A percentile compares a stretch with the other conserved stretches of the same genome.
These are phyloP conservation scores for Halichoerus grypus DNA, from an alignment of 2,113 vertebrate species.

Conservation along the genomic window DNA sequence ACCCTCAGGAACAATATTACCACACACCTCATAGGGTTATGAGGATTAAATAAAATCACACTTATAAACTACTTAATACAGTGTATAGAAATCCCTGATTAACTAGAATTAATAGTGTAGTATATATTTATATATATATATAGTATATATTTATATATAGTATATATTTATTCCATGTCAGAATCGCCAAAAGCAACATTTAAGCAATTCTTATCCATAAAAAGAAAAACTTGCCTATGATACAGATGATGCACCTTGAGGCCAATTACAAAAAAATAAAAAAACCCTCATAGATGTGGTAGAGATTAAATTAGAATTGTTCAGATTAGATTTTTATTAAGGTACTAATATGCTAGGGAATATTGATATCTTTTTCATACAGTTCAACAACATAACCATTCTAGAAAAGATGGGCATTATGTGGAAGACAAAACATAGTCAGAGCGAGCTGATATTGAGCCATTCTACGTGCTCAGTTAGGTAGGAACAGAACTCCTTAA, in stretches of 20 bases:
- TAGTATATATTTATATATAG: background rate
- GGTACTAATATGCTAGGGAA: background rate
- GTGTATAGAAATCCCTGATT: background rate
- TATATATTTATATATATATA: background rate
- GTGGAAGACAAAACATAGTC: background rate
- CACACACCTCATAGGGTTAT: background rate
- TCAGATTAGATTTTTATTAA: constrained; percentile 23
- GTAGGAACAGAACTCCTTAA: background rate
- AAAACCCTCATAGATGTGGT: background rate
- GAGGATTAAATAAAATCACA: background rate
- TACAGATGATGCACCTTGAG: background rate
- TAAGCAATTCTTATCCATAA: background rate
- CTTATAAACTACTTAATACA: background rate
- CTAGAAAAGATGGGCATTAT: background rate
- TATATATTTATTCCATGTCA: background rate
- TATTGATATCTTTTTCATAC: background rate
- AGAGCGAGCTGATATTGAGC: background rate
- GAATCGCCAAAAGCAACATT: background rate
- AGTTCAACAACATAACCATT: background rate
- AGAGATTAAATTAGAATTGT: background rate
- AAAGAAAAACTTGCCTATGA: constrained; percentile 36
- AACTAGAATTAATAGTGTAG: background rate
- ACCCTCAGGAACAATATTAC: background rate
- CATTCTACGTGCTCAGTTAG: background rate
- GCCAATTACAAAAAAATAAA: background rate